Percentiles rank a stretch among this genome's conserved stretches.
Evolutionary conservation across 2,797 vertebrate species (phyloP).

Genomic region (Karalla daura): DNA sequence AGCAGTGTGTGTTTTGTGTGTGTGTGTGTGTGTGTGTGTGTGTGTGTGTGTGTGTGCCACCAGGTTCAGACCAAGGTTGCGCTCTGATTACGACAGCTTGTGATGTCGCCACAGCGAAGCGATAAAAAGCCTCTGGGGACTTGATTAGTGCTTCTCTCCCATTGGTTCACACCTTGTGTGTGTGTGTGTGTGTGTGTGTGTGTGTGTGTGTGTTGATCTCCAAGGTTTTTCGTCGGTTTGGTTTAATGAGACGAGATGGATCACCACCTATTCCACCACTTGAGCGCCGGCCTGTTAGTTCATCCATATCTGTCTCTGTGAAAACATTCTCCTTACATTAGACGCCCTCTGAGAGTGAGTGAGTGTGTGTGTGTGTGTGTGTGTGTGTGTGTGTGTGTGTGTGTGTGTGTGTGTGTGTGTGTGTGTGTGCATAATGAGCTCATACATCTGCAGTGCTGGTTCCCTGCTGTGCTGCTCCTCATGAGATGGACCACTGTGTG

Average conservation of each 20-base stretch:
- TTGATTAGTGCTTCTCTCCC: conserved; percentile 55
- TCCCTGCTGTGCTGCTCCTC: not conserved
- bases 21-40: too few relatives aligned
- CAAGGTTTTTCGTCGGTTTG: conserved; percentile 2
- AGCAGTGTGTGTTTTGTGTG: too few relatives aligned
- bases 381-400: too few relatives aligned
- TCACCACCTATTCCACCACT: conserved; percentile 7
- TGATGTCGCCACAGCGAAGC: conserved; percentile 24
- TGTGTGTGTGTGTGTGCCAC: too few relatives aligned
- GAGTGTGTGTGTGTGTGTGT: too few relatives aligned
- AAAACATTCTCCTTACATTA: conserved; percentile 6
- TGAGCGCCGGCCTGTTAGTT: conserved; percentile 13
- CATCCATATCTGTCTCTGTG: conserved; percentile 29
- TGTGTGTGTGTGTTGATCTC: conserved; percentile 19
- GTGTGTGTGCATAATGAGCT: conserved; percentile 2
- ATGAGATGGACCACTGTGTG: too few relatives aligned
- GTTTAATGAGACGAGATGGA: conserved; percentile 55
- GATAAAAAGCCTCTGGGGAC: conserved; percentile 47
- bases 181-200: conserved; percentile 13
- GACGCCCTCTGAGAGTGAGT: not conserved
- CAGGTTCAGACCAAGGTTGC: conserved; percentile 12
- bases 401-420: too few relatives aligned
- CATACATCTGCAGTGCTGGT: conserved; percentile 7
- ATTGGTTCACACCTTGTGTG: conserved; percentile 26
- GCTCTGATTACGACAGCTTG: conserved; percentile 5